phyloP scores from a whole-genome alignment of 2,888 invertebrate genomes.

The Amphipyra berbera region DNA sequence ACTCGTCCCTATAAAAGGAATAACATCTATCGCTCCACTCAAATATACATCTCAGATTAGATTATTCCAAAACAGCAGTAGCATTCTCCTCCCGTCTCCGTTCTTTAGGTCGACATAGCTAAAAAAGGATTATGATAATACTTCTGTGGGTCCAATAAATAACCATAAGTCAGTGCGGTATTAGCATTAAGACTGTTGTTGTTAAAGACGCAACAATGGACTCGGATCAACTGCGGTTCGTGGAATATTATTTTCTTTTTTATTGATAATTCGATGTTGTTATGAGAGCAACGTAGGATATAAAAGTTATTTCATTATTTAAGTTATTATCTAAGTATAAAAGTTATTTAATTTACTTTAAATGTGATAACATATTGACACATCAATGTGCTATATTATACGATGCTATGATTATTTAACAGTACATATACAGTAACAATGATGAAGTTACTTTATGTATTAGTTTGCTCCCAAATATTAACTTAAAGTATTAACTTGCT shows the following conservation, averaged over 20 bases:
- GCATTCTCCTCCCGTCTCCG: too few species aligned
- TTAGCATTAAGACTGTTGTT: background rate
- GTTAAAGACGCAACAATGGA: too few species aligned
- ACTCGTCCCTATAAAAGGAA: too few species aligned
- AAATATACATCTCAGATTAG: too few species aligned
- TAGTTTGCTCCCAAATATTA: too few species aligned
- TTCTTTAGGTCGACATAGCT: slow-evolving; percentile 3
- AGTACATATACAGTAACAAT: too few species aligned
- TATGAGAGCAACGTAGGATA: slow-evolving; percentile 18
- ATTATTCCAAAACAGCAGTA: too few species aligned
- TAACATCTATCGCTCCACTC: too few species aligned
- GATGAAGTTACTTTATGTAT: too few species aligned
- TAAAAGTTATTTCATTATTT: slow-evolving; percentile 22
- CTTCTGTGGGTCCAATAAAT: slow-evolving; percentile 6
- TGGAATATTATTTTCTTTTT: background rate
- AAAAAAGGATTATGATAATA: slow-evolving; percentile 12
- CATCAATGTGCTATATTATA: background rate
- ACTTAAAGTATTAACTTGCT: too few species aligned
- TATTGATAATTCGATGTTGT: background rate
- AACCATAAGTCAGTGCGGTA: background rate
- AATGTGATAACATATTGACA: background rate
- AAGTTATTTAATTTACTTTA: too few species aligned
- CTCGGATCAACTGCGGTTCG: background rate
- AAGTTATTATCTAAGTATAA: slow-evolving; percentile 7
- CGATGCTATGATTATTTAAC: too few species aligned